Evolutionary conservation across 2,797 vertebrate genomes (phyloP), one percentile per base, ranked within the genome.

Genomic region (Oreonectes daqikongensis): DNA sequence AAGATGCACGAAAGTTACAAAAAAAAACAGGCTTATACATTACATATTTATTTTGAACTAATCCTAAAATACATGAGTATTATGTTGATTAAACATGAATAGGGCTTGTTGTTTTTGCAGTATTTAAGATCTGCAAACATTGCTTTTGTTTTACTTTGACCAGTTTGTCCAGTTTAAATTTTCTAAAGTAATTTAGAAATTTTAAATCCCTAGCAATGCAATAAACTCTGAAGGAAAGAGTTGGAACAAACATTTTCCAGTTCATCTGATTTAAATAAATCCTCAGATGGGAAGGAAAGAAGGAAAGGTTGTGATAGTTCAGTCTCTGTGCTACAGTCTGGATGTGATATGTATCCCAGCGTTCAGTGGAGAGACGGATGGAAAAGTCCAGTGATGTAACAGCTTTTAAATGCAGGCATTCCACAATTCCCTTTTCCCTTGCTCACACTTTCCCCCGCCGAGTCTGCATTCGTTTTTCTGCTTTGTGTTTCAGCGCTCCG

Each of bases 371-470:
- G 84, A 81, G 84, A 87, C 83, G 86, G 86, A 84, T 86, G 89
- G 89, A 89, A 91, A 91, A 88, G 80, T 88, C 72, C 84, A 81
- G 87, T 91, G 91, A 90, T 86, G 86, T 92, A 90, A 91, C 84
- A 83, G 48, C 84, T 80, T 82, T 77, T 79, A 84, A 87, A 86
- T 80, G 79, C 46, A 66, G 85, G 72, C 35, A 79, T 83, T 86
- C 87, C 88, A 86, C 89, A 74, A 88, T 89, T 87, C 85, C 17
- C 30, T 68, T 87, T 87, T 85, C 89, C 84, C 84, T 48, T 32
- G 30, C 73, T 79, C 73, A 22, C 35, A 61, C 64, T 69, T 76
- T 83, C 59, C 66, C 68, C 65, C 69, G 42, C 24, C 70, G 68
- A 69, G 68, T 40, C 68, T 75, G 71, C 53, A 78, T 78, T 52